A percentile compares a stretch with the other conserved stretches of the same genome.
These are phyloP conservation scores for Pachyrhynchus sulphureomaculatus DNA, from an alignment of 1,140 invertebrate genomes.

Conservation along the genomic window DNA sequence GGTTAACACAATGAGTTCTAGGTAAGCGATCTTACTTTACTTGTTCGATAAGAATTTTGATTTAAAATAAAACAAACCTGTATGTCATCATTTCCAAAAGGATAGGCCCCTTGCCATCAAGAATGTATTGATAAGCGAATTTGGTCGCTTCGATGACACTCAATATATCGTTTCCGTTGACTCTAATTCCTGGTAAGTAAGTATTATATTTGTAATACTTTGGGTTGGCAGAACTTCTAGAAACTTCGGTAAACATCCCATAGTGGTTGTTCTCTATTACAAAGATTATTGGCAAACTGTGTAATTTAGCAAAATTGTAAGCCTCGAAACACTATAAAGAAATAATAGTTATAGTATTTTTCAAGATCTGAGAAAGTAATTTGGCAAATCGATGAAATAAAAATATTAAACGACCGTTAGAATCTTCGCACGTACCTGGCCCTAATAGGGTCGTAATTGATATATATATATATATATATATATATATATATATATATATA, in stretches of 20 bases:
- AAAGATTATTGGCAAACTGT: slow-evolving; percentile 91
- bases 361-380: no score
- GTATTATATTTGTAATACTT: slow-evolving; percentile 94
- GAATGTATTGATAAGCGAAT: slow-evolving; percentile 79
- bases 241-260: slow-evolving; percentile 93
- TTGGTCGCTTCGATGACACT: slow-evolving; percentile 84
- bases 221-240: slow-evolving; percentile 82
- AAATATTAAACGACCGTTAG: no score
- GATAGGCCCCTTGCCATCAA: slow-evolving; percentile 79
- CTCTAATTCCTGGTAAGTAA: slow-evolving; percentile 87
- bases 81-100: slow-evolving; percentile 77
- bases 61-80: slow-evolving; percentile 51
- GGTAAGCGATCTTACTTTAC: no score
- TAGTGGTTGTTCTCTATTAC: slow-evolving; percentile 98
- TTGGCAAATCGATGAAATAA: no score
- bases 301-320: slow-evolving; percentile 82
- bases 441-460: no score
- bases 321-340: slow-evolving; percentile 63
- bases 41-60: no score
- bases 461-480: no score
- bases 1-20: no score
- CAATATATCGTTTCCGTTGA: slow-evolving; percentile 97
- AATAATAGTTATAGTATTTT: no score
- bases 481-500: no score
- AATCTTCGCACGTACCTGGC: no score